These are phyloP conservation scores for Cherax destructor DNA, from an alignment of 1,140 invertebrate genomes.

Conservation along the genomic window DNA sequence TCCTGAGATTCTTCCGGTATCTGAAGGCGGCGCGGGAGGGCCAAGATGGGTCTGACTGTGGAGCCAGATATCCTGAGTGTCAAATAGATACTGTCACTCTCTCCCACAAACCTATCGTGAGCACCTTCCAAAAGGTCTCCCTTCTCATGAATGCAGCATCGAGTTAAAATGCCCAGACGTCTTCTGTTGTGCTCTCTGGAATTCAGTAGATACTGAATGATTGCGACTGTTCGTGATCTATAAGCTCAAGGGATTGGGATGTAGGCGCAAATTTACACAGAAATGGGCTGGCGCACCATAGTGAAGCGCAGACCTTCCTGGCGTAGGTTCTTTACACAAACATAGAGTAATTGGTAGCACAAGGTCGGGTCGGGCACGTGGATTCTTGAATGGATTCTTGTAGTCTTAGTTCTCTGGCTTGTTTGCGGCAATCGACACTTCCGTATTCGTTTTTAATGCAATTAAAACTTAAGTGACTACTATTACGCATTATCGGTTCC, in stretches of 20 bases:
- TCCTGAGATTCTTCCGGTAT: slow-evolving; percentile 71
- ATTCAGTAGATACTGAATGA: background rate
- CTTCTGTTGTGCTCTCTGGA: background rate
- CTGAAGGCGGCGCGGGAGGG: slow-evolving; percentile 67
- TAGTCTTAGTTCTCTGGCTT: too few species aligned
- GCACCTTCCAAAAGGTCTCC: slow-evolving; percentile 68
- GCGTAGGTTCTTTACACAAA: background rate
- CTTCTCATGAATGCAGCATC: slow-evolving; percentile 57
- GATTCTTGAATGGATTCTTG: background rate
- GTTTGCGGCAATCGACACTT: background rate
- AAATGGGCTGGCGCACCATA: background rate
- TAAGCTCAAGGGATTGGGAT: background rate
- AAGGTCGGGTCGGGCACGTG: background rate
- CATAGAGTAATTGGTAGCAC: background rate
- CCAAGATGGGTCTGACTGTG: slow-evolving; percentile 66
- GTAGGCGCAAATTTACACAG: too few species aligned
- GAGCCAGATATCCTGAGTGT: slow-evolving; percentile 47
- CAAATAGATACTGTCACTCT: slow-evolving; percentile 60
- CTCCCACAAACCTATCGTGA: slow-evolving; percentile 69
- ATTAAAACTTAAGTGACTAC: background rate
- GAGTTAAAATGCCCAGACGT: background rate
- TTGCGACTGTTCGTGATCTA: background rate
- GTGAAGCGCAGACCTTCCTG: background rate
- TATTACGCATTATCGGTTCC: background rate
- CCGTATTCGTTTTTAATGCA: background rate